Evolutionary conservation across 2,113 vertebrate species (phyloP), one percentile per base, ranked within the genome.

Genomic region (Notechis scutatus): DNA sequence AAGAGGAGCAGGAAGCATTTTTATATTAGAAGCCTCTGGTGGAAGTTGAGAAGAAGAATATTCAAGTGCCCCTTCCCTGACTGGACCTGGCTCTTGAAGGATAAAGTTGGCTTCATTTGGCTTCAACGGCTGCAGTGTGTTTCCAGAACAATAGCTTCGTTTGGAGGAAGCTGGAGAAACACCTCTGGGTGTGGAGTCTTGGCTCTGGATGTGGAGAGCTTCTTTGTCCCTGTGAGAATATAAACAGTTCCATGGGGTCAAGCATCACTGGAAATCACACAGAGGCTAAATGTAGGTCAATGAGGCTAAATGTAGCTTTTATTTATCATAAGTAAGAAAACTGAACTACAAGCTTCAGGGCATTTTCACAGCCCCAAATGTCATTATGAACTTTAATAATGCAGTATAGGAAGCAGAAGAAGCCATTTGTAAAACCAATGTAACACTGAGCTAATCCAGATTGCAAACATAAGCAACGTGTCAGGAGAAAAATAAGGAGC

Each of bases 71-170:
- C 10, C 39, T 11, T 90, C 47, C 15, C 24, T 92, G 34, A 7
- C 23, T 29, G 7, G 5, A 26, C 12, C n/a, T 89, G 55, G 11
- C 42, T 90, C 91, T 34, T 90, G 91, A 54, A 39, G 39, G 88
- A 47, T 90, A 55, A 90, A 4, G 10, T 64, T 94, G 92, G 94
- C 94, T 54, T 92, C 24, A 0, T 96, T 91, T 34, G 94, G 92
- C 93, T 95, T 45, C 92, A 0, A 85, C 3, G n/a, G 39, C 61
- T 0, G 42, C 61, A 0, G 20, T 87, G 5, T 0, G 64, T 3
- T 7, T 93, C 93, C 1, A 47, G 0, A 0, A 64, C 92, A 0
- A 50, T 3, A 87, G 94, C 95, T 94, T 5, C 5, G 89, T 54
- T 1, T 10, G 91, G 26, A 42, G 21, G 50, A 45, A 11, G 9